These are phyloP conservation scores for Drosophila santomea DNA, from an alignment of 1,140 invertebrate species.

Conservation along the genomic window DNA sequence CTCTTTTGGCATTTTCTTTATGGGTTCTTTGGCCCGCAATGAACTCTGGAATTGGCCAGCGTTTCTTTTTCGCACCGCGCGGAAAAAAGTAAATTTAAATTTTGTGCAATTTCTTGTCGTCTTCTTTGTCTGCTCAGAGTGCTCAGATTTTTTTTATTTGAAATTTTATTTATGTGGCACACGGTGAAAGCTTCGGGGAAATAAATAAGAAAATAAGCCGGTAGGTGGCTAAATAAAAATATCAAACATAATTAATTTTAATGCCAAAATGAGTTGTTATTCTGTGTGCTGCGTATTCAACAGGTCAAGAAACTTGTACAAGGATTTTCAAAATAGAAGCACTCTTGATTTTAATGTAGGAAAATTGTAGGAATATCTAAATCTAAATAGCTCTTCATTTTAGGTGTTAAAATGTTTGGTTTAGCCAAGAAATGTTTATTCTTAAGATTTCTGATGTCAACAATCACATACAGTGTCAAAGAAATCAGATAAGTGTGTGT, in stretches of 20 bases:
- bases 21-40: constrained; percentile 47
- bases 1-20: constrained; percentile 36
- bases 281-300: constrained; percentile 5
- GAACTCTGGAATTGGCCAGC: constrained; percentile 39
- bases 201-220: constrained; percentile 35
- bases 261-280: constrained; percentile 23
- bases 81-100: constrained; percentile 52
- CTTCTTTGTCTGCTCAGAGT: constrained; percentile 30
- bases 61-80: constrained; percentile 33
- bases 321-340: not conserved
- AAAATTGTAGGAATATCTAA: not conserved
- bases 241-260: constrained; percentile 49
- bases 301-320: constrained; percentile 22
- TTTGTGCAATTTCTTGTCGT: constrained; percentile 40
- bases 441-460: constrained; percentile 13
- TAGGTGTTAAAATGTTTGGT: too few relatives aligned
- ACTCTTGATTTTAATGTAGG: not conserved
- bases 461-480: constrained; percentile 3
- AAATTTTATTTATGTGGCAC: constrained; percentile 51
- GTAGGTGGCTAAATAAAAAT: constrained; percentile 36
- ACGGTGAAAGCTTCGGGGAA: constrained; percentile 23
- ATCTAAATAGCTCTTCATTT: too few relatives aligned
- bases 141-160: constrained; percentile 19
- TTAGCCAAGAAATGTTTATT: too few relatives aligned
- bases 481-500: constrained; percentile 27